phyloP scores from a whole-genome alignment of 2,797 vertebrate species.

The Florisuga fusca region DNA sequence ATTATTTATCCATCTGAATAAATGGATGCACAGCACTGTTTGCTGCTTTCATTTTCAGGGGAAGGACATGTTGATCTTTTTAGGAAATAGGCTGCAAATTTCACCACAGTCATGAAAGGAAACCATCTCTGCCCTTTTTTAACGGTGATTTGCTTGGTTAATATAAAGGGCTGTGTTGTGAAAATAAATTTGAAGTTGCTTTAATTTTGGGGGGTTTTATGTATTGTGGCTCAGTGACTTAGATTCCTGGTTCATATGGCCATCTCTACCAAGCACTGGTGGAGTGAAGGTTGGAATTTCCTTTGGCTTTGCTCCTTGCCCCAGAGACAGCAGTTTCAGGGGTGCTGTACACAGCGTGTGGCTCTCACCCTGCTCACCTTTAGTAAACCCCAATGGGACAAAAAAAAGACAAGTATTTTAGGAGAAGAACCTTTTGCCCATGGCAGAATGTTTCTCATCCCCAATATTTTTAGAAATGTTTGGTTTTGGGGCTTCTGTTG shows the following conservation, averaged over 20 bases:
- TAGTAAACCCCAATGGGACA: background rate
- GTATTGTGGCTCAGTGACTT: background rate
- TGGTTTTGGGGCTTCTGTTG: background rate
- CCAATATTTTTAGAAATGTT: conserved; percentile 18
- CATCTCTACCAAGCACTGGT: background rate
- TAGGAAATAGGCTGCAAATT: background rate
- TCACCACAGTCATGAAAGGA: rapidly evolving
- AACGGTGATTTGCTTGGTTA: background rate
- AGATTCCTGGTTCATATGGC: background rate
- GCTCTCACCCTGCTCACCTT: background rate
- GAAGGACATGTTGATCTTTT: background rate
- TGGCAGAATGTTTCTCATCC: background rate
- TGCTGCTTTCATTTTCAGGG: background rate
- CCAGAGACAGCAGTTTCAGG: rapidly evolving
- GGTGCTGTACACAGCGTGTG: rapidly evolving
- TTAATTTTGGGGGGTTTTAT: background rate
- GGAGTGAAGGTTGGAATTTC: rapidly evolving
- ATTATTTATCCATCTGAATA: background rate
- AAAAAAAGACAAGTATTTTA: background rate
- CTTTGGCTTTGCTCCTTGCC: background rate
- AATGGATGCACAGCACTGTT: background rate
- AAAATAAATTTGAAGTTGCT: background rate
- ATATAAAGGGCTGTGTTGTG: background rate
- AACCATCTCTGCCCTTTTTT: background rate
- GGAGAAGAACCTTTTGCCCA: background rate